A percentile compares a stretch with the other conserved stretches of the same genome.
phyloP scores from a whole-genome alignment of 23 tunicate genomes.

The Diplosoma virens region DNA sequence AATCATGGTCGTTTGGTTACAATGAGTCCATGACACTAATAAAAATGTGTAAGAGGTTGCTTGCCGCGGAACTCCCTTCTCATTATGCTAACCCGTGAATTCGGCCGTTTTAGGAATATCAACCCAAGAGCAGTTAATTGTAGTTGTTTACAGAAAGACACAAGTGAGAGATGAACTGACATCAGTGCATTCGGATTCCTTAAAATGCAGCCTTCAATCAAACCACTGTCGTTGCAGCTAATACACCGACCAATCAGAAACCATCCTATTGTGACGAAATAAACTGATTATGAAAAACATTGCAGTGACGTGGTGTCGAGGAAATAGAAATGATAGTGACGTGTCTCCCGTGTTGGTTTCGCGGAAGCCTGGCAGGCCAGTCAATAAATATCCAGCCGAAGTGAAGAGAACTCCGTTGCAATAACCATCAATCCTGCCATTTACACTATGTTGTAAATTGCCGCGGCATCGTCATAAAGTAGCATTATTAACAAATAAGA shows the following conservation, averaged over 20 bases:
- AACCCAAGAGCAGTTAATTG: too few species aligned
- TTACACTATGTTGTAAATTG: conserved; percentile 16
- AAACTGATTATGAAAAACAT: conserved; percentile 25
- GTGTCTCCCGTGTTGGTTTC: conserved; percentile 5
- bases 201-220: too few species aligned
- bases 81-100: too few species aligned
- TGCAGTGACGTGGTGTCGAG: conserved; percentile 24
- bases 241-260: background rate
- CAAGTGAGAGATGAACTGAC: too few species aligned
- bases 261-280: conserved; percentile 22
- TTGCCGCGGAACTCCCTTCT: too few species aligned
- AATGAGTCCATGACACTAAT: too few species aligned
- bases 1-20: too few species aligned
- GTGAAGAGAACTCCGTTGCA: background rate
- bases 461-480: conserved; percentile 18
- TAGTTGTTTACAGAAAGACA: too few species aligned
- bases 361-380: background rate
- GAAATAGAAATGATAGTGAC: conserved; percentile 23
- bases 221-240: background rate
- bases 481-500: conserved; percentile 19
- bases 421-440: background rate
- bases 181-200: too few species aligned
- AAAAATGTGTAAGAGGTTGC: too few species aligned
- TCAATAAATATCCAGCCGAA: background rate
- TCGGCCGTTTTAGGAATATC: too few species aligned